Evolutionary conservation across 2,888 invertebrate genomes (phyloP).

Genomic region (Tachina grossa): DNA sequence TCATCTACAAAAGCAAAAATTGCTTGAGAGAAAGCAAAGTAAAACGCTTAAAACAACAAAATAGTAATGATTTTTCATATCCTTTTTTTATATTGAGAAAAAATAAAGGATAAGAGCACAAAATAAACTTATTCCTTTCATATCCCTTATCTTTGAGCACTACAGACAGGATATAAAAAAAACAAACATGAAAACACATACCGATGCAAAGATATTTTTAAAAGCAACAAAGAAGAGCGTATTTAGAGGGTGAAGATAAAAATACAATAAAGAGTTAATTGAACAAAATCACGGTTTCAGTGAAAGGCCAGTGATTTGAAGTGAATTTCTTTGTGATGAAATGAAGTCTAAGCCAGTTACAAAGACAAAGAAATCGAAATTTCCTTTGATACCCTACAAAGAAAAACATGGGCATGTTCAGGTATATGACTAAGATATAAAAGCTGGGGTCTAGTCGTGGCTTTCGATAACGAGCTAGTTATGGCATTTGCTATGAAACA

Average conservation of each 20-base stretch:
- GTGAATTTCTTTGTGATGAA: slow-evolving; percentile 12
- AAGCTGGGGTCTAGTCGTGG: too few relatives aligned
- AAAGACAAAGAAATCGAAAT: background rate
- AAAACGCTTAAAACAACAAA: background rate
- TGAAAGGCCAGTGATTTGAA: slow-evolving; percentile 27
- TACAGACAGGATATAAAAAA: background rate
- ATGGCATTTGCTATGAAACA: too few relatives aligned
- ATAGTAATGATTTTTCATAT: slow-evolving; percentile 31
- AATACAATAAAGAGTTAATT: slow-evolving; percentile 30
- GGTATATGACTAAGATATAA: too few relatives aligned
- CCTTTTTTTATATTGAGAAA: background rate
- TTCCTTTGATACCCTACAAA: background rate
- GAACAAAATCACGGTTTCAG: slow-evolving; percentile 26
- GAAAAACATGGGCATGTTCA: background rate
- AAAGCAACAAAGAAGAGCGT: background rate
- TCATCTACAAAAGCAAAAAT: background rate
- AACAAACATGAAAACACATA: background rate
- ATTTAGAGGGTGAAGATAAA: background rate
- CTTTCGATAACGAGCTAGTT: too few relatives aligned
- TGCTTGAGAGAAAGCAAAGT: slow-evolving; percentile 4
- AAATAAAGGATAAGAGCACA: slow-evolving; percentile 40
- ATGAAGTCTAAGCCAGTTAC: slow-evolving; percentile 13
- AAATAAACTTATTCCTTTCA: slow-evolving; percentile 10
- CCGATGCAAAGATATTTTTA: slow-evolving; percentile 7
- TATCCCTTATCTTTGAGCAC: background rate